Evolutionary conservation across 2,113 vertebrate genomes (phyloP).

Genomic region (Nerophis lumbriciformis): DNA sequence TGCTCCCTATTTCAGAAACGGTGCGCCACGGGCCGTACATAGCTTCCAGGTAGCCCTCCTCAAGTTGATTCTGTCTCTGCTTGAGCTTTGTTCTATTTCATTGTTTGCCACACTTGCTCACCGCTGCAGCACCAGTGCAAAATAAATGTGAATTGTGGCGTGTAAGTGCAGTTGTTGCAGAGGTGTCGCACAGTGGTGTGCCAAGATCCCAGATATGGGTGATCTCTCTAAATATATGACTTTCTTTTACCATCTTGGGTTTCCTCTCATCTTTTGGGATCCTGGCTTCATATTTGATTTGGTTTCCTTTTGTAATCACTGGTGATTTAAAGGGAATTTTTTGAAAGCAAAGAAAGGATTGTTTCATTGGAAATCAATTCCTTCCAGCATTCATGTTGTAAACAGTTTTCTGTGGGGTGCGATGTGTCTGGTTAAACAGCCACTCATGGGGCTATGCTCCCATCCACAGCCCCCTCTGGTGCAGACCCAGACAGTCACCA

Average conservation of each 20-base stretch:
- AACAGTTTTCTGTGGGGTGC: conserved; percentile 31
- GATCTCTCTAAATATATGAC: conserved; percentile 4
- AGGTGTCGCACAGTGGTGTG: conserved; percentile 33
- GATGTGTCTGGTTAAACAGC: conserved; percentile 47
- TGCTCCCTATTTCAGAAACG: conserved; percentile 53
- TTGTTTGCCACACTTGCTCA: conserved; percentile 24
- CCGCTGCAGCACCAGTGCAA: conserved; percentile 38
- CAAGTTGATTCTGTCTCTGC: conserved; percentile 32
- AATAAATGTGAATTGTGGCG: not conserved
- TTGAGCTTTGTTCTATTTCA: conserved; percentile 25
- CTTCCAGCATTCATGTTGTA: conserved; percentile 35
- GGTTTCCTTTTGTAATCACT: conserved; percentile 11
- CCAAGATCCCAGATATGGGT: conserved; percentile 30
- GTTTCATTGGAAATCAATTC: conserved; percentile 7
- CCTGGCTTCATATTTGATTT: conserved; percentile 2
- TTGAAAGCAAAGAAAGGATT: not conserved
- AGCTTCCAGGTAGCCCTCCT: conserved; percentile 64
- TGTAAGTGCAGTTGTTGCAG: conserved; percentile 27
- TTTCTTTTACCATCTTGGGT: conserved; percentile 16
- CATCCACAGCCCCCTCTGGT: conserved; percentile 86
- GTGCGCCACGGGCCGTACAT: conserved; percentile 55
- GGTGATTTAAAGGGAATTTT: conserved; percentile 35
- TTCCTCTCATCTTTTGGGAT: conserved; percentile 22
- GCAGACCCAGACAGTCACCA: conserved; percentile 92
- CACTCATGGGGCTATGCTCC: conserved; percentile 60